Evolutionary conservation across 2,888 invertebrate genomes (phyloP), one percentile per base, ranked within the genome.

Genomic region (Halocaridina rubra): DNA sequence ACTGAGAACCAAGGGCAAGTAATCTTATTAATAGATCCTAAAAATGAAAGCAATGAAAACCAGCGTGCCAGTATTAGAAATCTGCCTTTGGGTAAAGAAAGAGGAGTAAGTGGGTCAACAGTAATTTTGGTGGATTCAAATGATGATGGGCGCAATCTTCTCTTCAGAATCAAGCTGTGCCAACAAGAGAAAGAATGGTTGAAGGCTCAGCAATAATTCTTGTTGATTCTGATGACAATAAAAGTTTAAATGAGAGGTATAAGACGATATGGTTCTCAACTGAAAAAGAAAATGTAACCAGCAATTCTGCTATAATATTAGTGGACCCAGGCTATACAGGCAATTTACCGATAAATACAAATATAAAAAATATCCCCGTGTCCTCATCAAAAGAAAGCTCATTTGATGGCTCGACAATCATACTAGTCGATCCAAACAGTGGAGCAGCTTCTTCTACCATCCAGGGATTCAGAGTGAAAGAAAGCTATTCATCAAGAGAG

Each of bases 401-500:
- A 4, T 0, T 19, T 19, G n/a, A 30, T 7, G 16, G 24, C 22
- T 59, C 72, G 30, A 71, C 71, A 22, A 80, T 80, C n/a, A 80
- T 80, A 7, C 72, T 72, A 19, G 72, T 80, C 10, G 80, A 59
- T 4, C 80, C 72, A 19, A 57, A 80, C 57, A n/a, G 22, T 67
- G 29, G 1, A 13, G 67, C 24, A 13, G 19, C 2, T n/a, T n/a
- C n/a, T n/a, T n/a, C n/a, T n/a, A n/a, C n/a, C n/a, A n/a, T n/a
- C n/a, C n/a, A n/a, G n/a, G n/a, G n/a, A n/a, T n/a, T n/a, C n/a
- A n/a, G n/a, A n/a, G n/a, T n/a, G n/a, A 53, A 53, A 53, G 53
- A 53, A 2, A 10, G 3, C 19, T 2, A n/a, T 5, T 53, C 53
- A 16, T n/a, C n/a, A n/a, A 53, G 22, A 7, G 46, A 30, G 53